Evolutionary conservation across 2,113 vertebrate genomes (phyloP), one percentile per base, ranked within the genome.

Genomic region (Chelonoidis abingdonii): DNA sequence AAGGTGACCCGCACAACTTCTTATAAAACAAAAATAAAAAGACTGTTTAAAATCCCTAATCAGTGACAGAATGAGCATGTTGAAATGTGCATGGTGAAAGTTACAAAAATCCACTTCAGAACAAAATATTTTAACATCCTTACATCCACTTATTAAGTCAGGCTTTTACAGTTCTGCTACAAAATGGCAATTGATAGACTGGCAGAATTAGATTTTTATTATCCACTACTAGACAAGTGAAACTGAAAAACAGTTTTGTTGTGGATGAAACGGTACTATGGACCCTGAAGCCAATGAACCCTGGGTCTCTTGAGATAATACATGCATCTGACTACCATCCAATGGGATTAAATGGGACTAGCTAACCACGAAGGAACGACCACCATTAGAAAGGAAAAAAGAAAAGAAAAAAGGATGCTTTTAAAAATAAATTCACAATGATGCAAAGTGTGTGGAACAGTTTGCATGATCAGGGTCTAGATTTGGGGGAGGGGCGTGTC

Each of bases 11-110:
- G 35, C 19, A 57, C 44, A 95, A 56, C n/a, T 96, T 38, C 81
- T 44, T 96, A 92, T 96, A 57, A 91, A 96, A 96, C 31, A 87
- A 94, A 93, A 94, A 94, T 94, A 7, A 92, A 89, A 94, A 87
- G 82, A 80, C 16, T 25, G 53, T 92, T 86, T 95, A 83, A 95
- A 78, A 78, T 78, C 24, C 75, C 41, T 47, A 44, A 25, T 47
- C 75, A 47, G 25, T 78, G 92, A 84, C 84, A 90, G 76, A 94
- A 79, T 47, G 89, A 89, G 69, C 86, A 14, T 72, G 47, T 95
- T 90, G 88, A 85, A 89, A 96, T 92, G 31, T 52, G 72, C 5
- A 80, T 6, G 41, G 1, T 86, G 76, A 95, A 72, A 93, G 82
- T 90, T 97, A 56, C 69, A 92, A 80, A 94, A 90, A 90, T 76